Base-by-base conservation (phyloP, 2,888 invertebrate species). In the Chrysina gloriosa region DNA sequence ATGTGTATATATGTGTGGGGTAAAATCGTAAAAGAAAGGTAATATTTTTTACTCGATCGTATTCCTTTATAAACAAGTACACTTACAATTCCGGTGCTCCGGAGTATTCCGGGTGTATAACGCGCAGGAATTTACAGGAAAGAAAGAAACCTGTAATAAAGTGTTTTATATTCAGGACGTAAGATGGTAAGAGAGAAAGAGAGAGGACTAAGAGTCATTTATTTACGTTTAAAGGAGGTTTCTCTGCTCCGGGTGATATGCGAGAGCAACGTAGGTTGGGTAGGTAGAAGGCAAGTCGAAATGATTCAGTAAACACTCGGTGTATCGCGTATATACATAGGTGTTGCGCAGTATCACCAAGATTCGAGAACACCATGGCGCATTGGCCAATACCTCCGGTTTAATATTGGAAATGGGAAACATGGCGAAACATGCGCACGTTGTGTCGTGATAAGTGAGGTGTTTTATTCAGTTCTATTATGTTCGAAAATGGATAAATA, bases 401-500 rank as follows among this genome's bases (percentile, higher is more conserved):
- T 66, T 68, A 50, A 27, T 56, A 48, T 48, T 48, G 48, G 48
- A 52, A 29, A 52, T 52, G 27, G 50, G 42, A 78, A 82, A 82
- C 76, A 82, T 82, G 82, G 82, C 82, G 81, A 80, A 79, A 79
- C 77, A 78, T 75, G 77, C 76, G 77, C 77, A 76, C 79, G 76
- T 78, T 78, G 87, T 86, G 84, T 86, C 86, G 84, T 85, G 83
- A 83, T 85, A 86, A 86, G 86, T 87, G 83, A 86, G 86, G 87
- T 87, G 85, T 87, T 54, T 14, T 29, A 65, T 31, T 88, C 88
- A 86, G 86, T 87, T 86, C 84, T 86, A 86, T 86, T 87, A 84
- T 87, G 87, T 87, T 88, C 84, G 88, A 88, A 86, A 88, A 88
- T 87, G 88, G 88, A 87, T 89, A 88, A 88, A 86, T 86, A 85